These are phyloP conservation scores for Elysia crispata DNA, from an alignment of 2,888 invertebrate genomes.

Conservation along the genomic window DNA sequence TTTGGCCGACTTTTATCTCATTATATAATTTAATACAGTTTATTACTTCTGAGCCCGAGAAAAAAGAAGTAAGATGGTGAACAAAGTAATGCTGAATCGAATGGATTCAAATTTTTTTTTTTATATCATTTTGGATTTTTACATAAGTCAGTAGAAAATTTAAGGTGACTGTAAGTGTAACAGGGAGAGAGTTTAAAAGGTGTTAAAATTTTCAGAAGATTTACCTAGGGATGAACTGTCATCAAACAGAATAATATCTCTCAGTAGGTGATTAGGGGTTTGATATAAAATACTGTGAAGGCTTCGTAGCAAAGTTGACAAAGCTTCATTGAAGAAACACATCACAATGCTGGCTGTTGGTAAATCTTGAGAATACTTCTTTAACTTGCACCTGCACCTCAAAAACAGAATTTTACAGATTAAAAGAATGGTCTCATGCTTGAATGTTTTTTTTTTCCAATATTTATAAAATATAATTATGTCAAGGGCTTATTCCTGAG, in stretches of 20 bases:
- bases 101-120: too few relatives aligned
- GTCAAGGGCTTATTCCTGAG: too few relatives aligned
- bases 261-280: slow-evolving; percentile 85
- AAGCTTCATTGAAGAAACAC: slow-evolving; percentile 97
- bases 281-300: slow-evolving; percentile 90
- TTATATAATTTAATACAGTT: too few relatives aligned
- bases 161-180: too few relatives aligned
- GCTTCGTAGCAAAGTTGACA: slow-evolving; percentile 90
- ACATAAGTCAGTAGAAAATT: too few relatives aligned
- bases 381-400: slow-evolving; percentile 85
- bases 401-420: slow-evolving; percentile 52
- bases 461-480: background rate
- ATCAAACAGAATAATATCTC: slow-evolving; percentile 95
- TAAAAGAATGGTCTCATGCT: slow-evolving; percentile 32
- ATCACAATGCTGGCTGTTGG: slow-evolving; percentile 91
- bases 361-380: slow-evolving; percentile 82
- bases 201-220: slow-evolving; percentile 40
- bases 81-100: too few relatives aligned
- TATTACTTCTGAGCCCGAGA: too few relatives aligned
- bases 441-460: background rate
- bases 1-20: too few relatives aligned
- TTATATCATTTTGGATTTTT: too few relatives aligned
- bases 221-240: slow-evolving; percentile 88
- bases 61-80: too few relatives aligned
- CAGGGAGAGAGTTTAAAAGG: background rate